A percentile compares a stretch with the other conserved stretches of the same genome.
These are phyloP conservation scores for Rhagoletis zephyria DNA, from an alignment of 1,140 invertebrate genomes.

Conservation along the genomic window DNA sequence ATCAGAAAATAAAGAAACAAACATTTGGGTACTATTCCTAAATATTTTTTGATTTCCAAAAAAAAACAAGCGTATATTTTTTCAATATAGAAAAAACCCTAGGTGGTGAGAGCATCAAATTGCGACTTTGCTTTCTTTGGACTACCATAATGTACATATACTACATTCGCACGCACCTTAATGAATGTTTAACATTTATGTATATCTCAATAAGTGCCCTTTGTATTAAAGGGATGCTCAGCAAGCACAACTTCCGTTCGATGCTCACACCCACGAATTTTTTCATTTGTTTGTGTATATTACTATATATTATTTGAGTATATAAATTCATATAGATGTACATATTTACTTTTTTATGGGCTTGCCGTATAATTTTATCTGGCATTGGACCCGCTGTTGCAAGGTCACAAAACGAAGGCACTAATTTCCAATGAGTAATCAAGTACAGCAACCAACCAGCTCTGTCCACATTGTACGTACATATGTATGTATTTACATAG, in stretches of 20 bases:
- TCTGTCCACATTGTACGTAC: neutral
- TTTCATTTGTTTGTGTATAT: neutral
- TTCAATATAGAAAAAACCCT: too few species aligned
- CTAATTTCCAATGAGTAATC: slow-evolving; percentile 25
- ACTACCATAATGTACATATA: too few species aligned
- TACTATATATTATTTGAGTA: too few species aligned
- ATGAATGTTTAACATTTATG: too few species aligned
- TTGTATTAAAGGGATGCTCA: neutral
- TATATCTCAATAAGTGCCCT: neutral
- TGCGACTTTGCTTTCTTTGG: too few species aligned
- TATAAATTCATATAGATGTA: neutral
- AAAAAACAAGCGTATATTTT: too few species aligned
- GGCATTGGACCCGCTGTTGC: neutral
- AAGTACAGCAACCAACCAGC: neutral
- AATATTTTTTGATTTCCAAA: too few species aligned
- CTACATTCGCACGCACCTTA: too few species aligned
- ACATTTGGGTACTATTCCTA: too few species aligned
- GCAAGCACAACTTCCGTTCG: neutral
- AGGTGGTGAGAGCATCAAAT: too few species aligned
- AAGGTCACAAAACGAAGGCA: slow-evolving; percentile 13
- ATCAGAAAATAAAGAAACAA: too few species aligned
- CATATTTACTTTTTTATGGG: neutral
- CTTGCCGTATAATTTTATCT: neutral
- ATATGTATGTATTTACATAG: too few species aligned
- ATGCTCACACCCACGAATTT: neutral